Conservation (phyloP, 2,113 vertebrate species). For the Formicarius rufipectus region DNA sequence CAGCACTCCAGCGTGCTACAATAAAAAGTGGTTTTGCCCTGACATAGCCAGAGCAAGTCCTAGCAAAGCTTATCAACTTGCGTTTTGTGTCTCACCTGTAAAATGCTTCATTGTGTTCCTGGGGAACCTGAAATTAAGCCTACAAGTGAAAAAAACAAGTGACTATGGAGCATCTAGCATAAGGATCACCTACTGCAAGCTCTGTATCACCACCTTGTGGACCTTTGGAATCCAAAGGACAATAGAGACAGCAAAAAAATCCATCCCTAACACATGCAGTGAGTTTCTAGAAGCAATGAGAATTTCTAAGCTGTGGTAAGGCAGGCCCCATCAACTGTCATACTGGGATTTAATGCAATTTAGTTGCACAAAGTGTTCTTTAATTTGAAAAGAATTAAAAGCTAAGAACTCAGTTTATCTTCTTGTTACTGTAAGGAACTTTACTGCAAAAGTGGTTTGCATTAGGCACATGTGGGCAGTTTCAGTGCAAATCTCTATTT, state of each 20-base stretch:
- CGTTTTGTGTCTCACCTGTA: background rate
- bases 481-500: background rate
- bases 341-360: background rate
- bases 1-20: background rate
- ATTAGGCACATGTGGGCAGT: background rate
- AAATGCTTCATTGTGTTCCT: background rate
- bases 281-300: background rate
- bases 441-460: background rate
- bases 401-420: background rate
- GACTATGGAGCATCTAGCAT: background rate
- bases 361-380: background rate
- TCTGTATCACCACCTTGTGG: background rate
- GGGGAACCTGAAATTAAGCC: background rate
- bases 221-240: background rate
- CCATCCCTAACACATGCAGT: background rate
- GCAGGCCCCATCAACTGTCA: background rate
- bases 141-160: background rate
- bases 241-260: background rate
- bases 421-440: background rate
- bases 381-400: background rate
- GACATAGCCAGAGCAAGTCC: background rate
- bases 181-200: background rate
- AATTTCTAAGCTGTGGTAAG: background rate
- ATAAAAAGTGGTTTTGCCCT: background rate
- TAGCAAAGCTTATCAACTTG: background rate